A percentile compares a stretch with the other conserved stretches of the same genome.
phyloP scores from a whole-genome alignment of 2,888 invertebrate species.

The Machimus atricapillus region DNA sequence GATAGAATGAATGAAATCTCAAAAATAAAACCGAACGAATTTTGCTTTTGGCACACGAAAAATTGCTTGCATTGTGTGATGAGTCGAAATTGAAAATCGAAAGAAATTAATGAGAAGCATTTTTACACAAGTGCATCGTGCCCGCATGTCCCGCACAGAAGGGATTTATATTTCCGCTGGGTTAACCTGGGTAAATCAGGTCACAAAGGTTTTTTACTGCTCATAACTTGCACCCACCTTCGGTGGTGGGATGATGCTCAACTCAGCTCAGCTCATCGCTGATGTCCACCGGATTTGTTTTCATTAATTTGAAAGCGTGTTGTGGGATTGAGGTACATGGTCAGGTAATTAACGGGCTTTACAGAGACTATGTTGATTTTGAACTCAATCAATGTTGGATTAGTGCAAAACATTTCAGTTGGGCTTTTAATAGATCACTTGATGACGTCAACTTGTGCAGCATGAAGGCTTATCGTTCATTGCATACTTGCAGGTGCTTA shows the following conservation, averaged over 20 bases:
- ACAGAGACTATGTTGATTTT: not conserved
- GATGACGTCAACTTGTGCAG: not conserved
- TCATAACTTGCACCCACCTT: not conserved
- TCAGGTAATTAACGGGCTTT: not conserved
- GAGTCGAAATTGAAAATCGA: not conserved
- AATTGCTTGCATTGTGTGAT: conserved; percentile 18
- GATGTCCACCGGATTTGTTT: not conserved
- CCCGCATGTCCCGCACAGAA: not conserved
- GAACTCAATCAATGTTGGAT: not conserved
- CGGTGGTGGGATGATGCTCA: not conserved
- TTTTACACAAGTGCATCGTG: not conserved
- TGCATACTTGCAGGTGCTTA: not conserved
- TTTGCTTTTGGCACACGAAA: not conserved
- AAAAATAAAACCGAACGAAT: not conserved
- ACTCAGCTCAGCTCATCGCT: not conserved
- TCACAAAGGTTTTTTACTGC: not conserved
- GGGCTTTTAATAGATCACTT: not conserved
- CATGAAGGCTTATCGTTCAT: not conserved
- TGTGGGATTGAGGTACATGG: not conserved
- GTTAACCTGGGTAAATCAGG: not conserved
- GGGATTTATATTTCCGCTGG: not conserved
- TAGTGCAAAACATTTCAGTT: not conserved
- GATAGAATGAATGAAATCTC: not conserved
- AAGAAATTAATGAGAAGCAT: not conserved
- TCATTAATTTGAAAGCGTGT: not conserved